Evolutionary conservation across 35 echinoderm and acorn worm genomes (phyloP).

Genomic region (Acanthaster planci): DNA sequence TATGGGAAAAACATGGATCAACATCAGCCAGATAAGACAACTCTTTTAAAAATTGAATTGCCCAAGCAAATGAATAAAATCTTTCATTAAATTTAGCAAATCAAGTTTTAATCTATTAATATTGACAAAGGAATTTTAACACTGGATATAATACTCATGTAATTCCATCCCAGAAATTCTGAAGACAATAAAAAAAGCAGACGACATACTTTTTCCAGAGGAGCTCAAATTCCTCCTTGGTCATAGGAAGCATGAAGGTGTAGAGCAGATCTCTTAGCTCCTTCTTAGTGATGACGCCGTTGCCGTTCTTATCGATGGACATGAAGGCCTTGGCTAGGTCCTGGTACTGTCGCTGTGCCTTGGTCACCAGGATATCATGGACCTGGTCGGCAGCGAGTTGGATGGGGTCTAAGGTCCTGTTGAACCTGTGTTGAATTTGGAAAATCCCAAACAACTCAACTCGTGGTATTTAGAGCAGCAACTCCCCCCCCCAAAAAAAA

Average conservation of each 20-base stretch:
- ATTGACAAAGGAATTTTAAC: too few relatives aligned
- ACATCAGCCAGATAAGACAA: too few relatives aligned
- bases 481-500: not conserved
- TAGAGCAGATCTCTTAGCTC: constrained; percentile 91
- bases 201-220: constrained; percentile 76
- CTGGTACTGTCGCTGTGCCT: constrained; percentile 85
- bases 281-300: constrained; percentile 93
- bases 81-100: too few relatives aligned
- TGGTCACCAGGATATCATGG: constrained; percentile 90
- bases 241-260: constrained; percentile 98
- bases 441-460: not conserved
- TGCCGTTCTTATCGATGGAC: constrained; percentile 89
- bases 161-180: too few relatives aligned
- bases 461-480: too few relatives aligned
- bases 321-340: constrained; percentile 94
- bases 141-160: too few relatives aligned
- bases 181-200: not conserved
- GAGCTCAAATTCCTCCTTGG: constrained; percentile 79
- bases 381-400: constrained; percentile 88
- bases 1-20: too few relatives aligned
- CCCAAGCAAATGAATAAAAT: too few relatives aligned
- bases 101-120: too few relatives aligned
- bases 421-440: constrained; percentile 64
- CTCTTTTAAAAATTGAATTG: too few relatives aligned
- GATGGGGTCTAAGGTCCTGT: constrained; percentile 79